phyloP scores from a whole-genome alignment of 2,113 vertebrate genomes.

The Brachyhypopomus occidentalis region DNA sequence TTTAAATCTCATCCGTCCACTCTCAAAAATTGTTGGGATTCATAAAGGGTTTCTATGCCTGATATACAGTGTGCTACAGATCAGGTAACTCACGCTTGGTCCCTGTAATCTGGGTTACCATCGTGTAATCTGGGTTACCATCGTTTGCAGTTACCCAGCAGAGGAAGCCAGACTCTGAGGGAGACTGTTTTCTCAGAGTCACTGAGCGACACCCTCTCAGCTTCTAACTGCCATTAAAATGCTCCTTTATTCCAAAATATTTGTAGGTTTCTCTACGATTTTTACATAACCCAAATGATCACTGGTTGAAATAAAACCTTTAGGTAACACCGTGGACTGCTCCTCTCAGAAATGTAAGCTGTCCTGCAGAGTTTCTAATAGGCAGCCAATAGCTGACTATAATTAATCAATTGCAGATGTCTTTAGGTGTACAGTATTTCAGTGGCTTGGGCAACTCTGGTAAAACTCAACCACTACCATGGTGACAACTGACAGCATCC shows the following conservation, averaged over 20 bases:
- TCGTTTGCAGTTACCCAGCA: slow-evolving; percentile 49
- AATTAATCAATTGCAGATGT: slow-evolving; percentile 41
- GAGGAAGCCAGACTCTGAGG: slow-evolving; percentile 35
- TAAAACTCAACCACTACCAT: not conserved
- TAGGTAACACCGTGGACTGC: not conserved
- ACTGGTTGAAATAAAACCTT: slow-evolving; percentile 1
- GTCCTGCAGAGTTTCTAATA: not conserved
- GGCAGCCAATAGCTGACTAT: not conserved
- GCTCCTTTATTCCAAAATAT: slow-evolving; percentile 11
- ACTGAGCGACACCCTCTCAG: slow-evolving; percentile 7
- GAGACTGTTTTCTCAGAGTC: slow-evolving; percentile 36
- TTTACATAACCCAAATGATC: slow-evolving; percentile 17
- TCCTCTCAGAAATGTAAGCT: not conserved
- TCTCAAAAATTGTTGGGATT: slow-evolving; percentile 48
- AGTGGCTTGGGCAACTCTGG: slow-evolving; percentile 1
- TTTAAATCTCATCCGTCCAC: slow-evolving; percentile 32
- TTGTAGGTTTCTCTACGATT: slow-evolving; percentile 14
- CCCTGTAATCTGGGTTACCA: slow-evolving; percentile 70
- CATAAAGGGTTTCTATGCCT: slow-evolving; percentile 51
- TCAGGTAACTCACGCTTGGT: slow-evolving; percentile 59
- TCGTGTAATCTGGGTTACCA: slow-evolving; percentile 71
- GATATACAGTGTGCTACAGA: slow-evolving; percentile 45
- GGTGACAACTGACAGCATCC: not conserved
- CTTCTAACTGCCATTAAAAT: slow-evolving; percentile 26
- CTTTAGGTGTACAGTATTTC: slow-evolving; percentile 35